Percentiles rank a stretch among this genome's conserved stretches.
Evolutionary conservation across 2,797 vertebrate species (phyloP).

Genomic region (Rhynchotus rufescens): DNA sequence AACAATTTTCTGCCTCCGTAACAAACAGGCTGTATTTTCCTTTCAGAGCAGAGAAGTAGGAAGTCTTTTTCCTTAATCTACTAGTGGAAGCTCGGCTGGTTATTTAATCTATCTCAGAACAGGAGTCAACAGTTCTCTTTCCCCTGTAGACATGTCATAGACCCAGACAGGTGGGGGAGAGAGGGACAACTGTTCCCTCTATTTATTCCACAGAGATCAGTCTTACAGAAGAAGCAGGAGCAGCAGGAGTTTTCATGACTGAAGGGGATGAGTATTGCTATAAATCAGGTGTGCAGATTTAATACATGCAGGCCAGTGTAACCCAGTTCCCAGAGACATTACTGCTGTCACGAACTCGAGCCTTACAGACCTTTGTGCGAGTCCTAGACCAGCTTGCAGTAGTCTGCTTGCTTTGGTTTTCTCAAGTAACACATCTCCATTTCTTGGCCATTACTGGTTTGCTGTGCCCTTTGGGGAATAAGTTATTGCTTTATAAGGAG

Average conservation of each 20-base stretch:
- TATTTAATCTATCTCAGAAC: conserved; percentile 14
- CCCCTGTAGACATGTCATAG: background rate
- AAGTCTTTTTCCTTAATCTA: conserved; percentile 29
- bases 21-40: background rate
- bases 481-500: background rate
- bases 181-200: background rate
- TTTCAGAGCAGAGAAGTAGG: background rate
- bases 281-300: background rate
- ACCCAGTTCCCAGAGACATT: fast-evolving
- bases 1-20: background rate
- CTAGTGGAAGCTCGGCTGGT: conserved; percentile 5
- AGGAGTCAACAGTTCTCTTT: conserved; percentile 27
- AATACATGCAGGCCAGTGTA: background rate
- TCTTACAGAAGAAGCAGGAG: background rate
- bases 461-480: background rate
- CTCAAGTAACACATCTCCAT: background rate
- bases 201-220: background rate
- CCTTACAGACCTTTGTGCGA: background rate
- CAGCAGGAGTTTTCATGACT: background rate
- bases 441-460: background rate
- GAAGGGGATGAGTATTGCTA: background rate
- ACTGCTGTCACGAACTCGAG: background rate
- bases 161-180: background rate
- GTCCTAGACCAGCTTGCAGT: background rate
- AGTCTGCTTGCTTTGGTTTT: background rate